Evolutionary conservation across 2,888 invertebrate genomes (phyloP), one percentile per base, ranked within the genome.

Genomic region (Catocala sponsa): DNA sequence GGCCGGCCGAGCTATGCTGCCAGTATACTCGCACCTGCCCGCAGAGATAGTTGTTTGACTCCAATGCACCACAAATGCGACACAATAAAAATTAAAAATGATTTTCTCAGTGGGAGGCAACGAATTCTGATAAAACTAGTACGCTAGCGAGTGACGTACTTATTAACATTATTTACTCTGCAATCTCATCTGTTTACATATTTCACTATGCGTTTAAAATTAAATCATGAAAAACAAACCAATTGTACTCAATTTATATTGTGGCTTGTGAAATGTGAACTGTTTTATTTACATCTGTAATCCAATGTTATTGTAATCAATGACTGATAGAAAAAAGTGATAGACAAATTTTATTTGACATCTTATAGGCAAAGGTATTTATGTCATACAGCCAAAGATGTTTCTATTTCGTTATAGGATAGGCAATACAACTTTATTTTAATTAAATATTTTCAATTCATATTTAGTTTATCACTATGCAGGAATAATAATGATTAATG

Each of bases 1-100:
- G 88, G 89, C 91, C 91, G 91, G 90, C 83, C 72, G 75, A 74
- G 65, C 59, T 75, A 53, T 58, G 70, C 61, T 65, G 79, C 72
- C 78, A 75, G 70, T 73, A 59, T 53, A 52, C 59, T 79, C 73
- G 78, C 89, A 88, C 84, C 89, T 87, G 86, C 79, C 72, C 66
- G 50, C 61, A 70, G 70, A 68, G 65, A 76, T 67, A 74, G 72
- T 72, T 83, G 81, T 83, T 85, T 83, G 79, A 79, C 68, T 72
- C 59, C 63, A 72, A 74, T 80, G 71, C 78, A 73, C 65, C 66
- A 66, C 41, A 62, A 55, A 62, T 67, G 63, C 69, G 58, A 12
- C 60, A 74, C 47, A 61, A 50, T 61, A 61, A 66, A 51, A 59
- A 25, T 48, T 1, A 53, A 41, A 60, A 63, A 57, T 62, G 59